Evolutionary conservation across 2,113 vertebrate species (phyloP).

Genomic region (Elephas maximus): DNA sequence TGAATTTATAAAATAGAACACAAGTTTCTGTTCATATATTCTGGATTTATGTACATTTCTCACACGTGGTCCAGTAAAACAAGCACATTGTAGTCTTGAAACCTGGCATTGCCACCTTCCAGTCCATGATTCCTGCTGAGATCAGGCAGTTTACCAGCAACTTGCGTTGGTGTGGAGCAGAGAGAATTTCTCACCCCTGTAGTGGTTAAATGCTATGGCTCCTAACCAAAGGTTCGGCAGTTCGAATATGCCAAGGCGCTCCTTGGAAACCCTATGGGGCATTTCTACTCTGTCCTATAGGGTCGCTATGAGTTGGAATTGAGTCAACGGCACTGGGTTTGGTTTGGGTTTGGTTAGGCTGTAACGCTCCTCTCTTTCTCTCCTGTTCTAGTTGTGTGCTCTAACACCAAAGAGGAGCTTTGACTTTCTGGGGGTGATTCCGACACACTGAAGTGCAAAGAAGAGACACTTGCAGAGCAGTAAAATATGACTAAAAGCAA

Average conservation of each 20-base stretch:
- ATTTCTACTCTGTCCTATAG: too few species aligned
- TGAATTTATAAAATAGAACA: background rate
- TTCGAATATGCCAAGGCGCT: too few species aligned
- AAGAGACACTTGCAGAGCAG: slow-evolving; percentile 65
- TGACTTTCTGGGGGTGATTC: slow-evolving; percentile 77
- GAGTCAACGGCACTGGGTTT: too few species aligned
- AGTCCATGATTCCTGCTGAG: background rate
- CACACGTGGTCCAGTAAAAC: background rate
- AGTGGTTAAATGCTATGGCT: too few species aligned
- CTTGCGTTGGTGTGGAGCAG: background rate
- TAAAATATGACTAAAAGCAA: slow-evolving; percentile 93
- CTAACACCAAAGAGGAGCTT: slow-evolving; percentile 48
- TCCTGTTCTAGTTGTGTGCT: slow-evolving; percentile 79
- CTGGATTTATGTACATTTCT: background rate
- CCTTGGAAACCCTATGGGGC: too few species aligned
- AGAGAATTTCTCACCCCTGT: background rate
- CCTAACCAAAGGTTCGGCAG: too few species aligned
- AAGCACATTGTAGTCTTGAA: background rate
- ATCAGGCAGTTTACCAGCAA: background rate
- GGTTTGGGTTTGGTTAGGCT: background rate
- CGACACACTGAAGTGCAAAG: slow-evolving; percentile 59
- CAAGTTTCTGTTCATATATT: background rate
- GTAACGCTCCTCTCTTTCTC: slow-evolving; percentile 70
- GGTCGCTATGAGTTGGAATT: too few species aligned
- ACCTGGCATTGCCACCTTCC: background rate